Percentiles rank a stretch among this genome's conserved stretches.
Conservation (phyloP, 2,113 vertebrate genomes). For the Corythaeola cristata region DNA sequence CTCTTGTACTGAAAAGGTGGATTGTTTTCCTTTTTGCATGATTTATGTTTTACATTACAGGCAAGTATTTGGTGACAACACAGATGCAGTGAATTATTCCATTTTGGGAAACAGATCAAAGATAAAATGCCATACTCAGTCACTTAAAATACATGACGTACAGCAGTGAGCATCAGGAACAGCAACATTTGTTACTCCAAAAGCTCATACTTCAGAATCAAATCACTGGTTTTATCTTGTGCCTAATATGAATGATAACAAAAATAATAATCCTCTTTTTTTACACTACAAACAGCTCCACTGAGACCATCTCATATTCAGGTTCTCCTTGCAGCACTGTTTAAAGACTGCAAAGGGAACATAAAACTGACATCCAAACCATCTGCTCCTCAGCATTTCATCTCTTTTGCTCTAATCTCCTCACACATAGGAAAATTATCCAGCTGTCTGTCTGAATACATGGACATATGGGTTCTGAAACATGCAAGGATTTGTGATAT, state of each 20-base stretch:
- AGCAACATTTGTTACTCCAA: not conserved
- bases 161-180: not conserved
- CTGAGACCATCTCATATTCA: not conserved
- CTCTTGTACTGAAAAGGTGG: not conserved
- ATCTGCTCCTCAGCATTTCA: not conserved
- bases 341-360: not conserved
- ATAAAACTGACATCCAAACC: not conserved
- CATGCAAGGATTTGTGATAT: not conserved
- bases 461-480: not conserved
- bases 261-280: not conserved
- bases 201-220: not conserved
- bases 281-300: not conserved
- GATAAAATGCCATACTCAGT: not conserved
- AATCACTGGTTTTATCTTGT: not conserved
- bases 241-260: not conserved
- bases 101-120: not conserved
- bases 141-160: not conserved
- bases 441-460: not conserved
- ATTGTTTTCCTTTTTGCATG: not conserved
- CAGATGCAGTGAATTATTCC: not conserved
- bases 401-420: not conserved
- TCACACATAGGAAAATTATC: not conserved
- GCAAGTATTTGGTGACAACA: not conserved
- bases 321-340: not conserved
- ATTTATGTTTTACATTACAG: not conserved